Evolutionary conservation across 2,113 vertebrate genomes (phyloP).

Genomic region (Blennius ocellaris): DNA sequence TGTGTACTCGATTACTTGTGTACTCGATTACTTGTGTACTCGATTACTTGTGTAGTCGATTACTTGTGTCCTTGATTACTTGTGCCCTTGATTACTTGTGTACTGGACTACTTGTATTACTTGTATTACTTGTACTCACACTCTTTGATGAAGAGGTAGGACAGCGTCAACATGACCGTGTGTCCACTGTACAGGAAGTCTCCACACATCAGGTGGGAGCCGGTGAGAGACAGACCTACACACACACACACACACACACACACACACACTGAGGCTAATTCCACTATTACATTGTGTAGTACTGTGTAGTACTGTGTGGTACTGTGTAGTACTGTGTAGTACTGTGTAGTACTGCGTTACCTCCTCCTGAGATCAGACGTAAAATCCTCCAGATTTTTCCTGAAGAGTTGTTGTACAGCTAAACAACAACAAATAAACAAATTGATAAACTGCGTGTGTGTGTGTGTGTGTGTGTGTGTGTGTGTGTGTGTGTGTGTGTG

Average conservation of each 20-base stretch:
- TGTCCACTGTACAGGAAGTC: conserved; percentile 98
- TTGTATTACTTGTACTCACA: too few relatives aligned
- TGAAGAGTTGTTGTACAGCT: conserved; percentile 73
- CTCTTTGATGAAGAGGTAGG: conserved; percentile 97
- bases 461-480: neutral
- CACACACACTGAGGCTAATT: too few relatives aligned
- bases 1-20: too few relatives aligned
- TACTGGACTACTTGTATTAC: too few relatives aligned
- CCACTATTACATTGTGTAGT: too few relatives aligned
- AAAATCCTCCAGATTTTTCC: conserved; percentile 77
- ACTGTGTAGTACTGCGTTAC: conserved; percentile 39
- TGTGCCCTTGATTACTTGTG: too few relatives aligned
- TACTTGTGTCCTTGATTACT: too few relatives aligned
- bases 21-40: too few relatives aligned
- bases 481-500: neutral
- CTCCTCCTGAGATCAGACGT: conserved; percentile 76
- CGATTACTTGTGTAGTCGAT: too few relatives aligned
- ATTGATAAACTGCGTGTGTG: neutral
- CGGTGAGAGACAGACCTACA: conserved; percentile 67
- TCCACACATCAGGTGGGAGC: conserved; percentile 91
- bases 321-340: too few relatives aligned
- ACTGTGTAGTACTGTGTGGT: too few relatives aligned
- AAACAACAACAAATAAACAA: neutral
- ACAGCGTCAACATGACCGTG: conserved; percentile 92
- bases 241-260: neutral